Conservation (phyloP, 2,888 invertebrate species). For the Helleia helle region DNA sequence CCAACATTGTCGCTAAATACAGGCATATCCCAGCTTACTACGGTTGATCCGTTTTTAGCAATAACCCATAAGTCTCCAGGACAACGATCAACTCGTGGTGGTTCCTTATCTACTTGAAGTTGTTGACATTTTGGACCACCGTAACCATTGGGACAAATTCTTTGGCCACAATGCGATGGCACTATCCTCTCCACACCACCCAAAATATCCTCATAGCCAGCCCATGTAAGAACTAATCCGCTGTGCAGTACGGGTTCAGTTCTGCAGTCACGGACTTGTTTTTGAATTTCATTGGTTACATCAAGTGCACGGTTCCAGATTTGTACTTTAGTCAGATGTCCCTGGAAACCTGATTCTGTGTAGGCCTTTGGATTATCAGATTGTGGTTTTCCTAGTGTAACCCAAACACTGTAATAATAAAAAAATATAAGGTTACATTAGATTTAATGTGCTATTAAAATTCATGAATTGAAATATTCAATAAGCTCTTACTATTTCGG, state of each 20-base stretch:
- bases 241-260: constrained; percentile 93
- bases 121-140: constrained; percentile 89
- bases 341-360: constrained; percentile 95
- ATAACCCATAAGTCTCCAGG: constrained; percentile 96
- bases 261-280: constrained; percentile 93
- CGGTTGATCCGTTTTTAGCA: constrained; percentile 91
- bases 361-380: constrained; percentile 86
- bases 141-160: constrained; percentile 91
- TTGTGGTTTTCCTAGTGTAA: constrained; percentile 91
- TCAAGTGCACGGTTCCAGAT: constrained; percentile 94
- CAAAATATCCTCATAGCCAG: constrained; percentile 90
- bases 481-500: constrained; percentile 83
- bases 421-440: not conserved
- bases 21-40: constrained; percentile 94
- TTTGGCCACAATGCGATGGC: constrained; percentile 93
- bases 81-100: constrained; percentile 91
- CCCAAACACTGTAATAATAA: constrained; percentile 83
- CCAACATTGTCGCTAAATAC: constrained; percentile 92
- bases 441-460: too few relatives aligned
- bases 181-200: constrained; percentile 94
- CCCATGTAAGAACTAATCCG: constrained; percentile 91
- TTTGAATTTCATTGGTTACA: constrained; percentile 92
- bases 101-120: constrained; percentile 86
- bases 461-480: not conserved
- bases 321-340: constrained; percentile 94